Percentiles rank a stretch among this genome's conserved stretches.
Evolutionary conservation across 2,888 invertebrate genomes (phyloP).

Genomic region (Urechis unicinctus): DNA sequence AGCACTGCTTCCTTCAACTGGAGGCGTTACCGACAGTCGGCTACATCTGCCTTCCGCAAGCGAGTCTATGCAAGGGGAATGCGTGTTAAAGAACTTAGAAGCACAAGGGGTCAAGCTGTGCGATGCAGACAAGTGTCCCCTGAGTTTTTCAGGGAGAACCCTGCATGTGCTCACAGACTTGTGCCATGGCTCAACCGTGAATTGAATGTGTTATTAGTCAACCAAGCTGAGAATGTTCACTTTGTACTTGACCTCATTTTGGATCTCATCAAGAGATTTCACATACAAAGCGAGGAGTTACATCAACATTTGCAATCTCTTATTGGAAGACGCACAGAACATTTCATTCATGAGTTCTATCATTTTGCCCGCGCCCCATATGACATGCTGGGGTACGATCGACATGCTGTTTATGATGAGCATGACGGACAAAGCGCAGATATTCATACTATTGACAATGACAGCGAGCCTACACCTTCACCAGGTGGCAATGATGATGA

Average conservation of each 20-base stretch:
- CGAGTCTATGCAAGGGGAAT: conserved; percentile 70
- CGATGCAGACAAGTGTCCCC: conserved; percentile 31
- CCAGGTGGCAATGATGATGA: background rate
- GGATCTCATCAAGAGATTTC: conserved; percentile 57
- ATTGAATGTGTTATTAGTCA: conserved; percentile 64
- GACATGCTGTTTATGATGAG: conserved; percentile 39
- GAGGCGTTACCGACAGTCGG: conserved; percentile 30
- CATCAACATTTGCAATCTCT: conserved; percentile 64
- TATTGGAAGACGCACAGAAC: conserved; percentile 67
- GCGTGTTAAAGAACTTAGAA: conserved; percentile 70
- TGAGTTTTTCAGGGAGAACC: conserved; percentile 55
- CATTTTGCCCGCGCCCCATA: conserved; percentile 80
- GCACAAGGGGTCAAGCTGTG: conserved; percentile 41
- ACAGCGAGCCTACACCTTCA: background rate
- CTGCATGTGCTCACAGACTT: conserved; percentile 72
- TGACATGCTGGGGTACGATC: conserved; percentile 68
- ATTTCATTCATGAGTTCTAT: conserved; percentile 83
- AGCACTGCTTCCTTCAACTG: conserved; percentile 9
- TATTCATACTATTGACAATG: no score
- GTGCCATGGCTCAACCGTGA: conserved; percentile 85
- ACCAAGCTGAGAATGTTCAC: conserved; percentile 35
- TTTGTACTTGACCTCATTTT: conserved; percentile 66
- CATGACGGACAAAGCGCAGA: background rate
- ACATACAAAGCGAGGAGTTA: conserved; percentile 58
- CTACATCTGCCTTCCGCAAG: conserved; percentile 55